These are phyloP conservation scores for Myripristis jacobus DNA, from an alignment of 2,797 vertebrate species.

Conservation along the genomic window DNA sequence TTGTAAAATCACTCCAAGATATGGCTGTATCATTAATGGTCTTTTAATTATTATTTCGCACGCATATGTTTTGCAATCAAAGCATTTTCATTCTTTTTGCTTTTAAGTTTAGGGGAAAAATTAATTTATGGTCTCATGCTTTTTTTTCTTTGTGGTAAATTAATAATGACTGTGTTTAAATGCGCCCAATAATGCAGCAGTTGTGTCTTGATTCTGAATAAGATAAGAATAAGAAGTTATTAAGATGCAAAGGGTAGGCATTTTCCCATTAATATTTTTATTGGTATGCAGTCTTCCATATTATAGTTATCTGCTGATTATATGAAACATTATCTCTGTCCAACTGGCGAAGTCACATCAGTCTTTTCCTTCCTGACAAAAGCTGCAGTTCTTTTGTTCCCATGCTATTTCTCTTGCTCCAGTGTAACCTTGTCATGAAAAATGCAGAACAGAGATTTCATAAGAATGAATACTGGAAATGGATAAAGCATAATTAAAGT, in stretches of 20 bases:
- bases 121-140: constrained; percentile 28
- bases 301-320: constrained; percentile 65
- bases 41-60: constrained; percentile 34
- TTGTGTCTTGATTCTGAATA: constrained; percentile 29
- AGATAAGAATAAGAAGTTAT: too few relatives aligned
- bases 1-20: constrained; percentile 46
- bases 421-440: constrained; percentile 21
- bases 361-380: constrained; percentile 54
- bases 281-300: constrained; percentile 62
- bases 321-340: constrained; percentile 61
- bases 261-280: constrained; percentile 56
- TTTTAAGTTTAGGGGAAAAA: constrained; percentile 22
- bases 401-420: constrained; percentile 37
- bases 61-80: constrained; percentile 6
- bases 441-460: constrained; percentile 7
- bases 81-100: constrained; percentile 21
- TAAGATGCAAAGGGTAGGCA: constrained; percentile 5
- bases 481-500: constrained; percentile 7
- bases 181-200: constrained; percentile 7
- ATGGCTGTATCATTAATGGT: constrained; percentile 26
- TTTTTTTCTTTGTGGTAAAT: constrained; percentile 53
- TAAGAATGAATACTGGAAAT: background rate
- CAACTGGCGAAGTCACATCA: constrained; percentile 50
- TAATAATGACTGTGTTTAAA: constrained; percentile 31
- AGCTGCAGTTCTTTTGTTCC: constrained; percentile 38